Evolutionary conservation across 2,113 vertebrate genomes (phyloP).

Genomic region (Scortum barcoo): DNA sequence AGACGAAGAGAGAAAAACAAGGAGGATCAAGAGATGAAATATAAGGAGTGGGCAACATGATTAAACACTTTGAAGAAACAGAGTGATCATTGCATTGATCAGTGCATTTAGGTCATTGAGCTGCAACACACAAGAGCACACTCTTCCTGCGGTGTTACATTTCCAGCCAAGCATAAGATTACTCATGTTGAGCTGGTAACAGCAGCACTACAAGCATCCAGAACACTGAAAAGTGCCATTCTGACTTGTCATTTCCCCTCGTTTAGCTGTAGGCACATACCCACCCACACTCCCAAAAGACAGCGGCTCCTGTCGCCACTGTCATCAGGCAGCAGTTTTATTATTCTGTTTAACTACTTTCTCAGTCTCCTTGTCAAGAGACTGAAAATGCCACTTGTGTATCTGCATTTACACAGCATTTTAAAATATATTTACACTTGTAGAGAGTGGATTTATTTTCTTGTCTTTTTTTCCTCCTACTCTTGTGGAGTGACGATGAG

Average conservation of each 20-base stretch:
- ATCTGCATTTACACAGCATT: slow-evolving; percentile 11
- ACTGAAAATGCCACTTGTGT: slow-evolving; percentile 41
- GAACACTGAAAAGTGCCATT: slow-evolving; percentile 53
- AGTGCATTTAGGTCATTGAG: not conserved
- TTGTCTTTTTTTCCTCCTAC: not conserved
- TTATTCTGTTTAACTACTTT: slow-evolving; percentile 58
- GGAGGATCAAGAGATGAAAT: not conserved
- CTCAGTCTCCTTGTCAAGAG: slow-evolving; percentile 46
- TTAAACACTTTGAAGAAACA: too few relatives aligned
- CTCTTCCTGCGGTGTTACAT: not conserved
- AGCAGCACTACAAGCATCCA: slow-evolving; percentile 9
- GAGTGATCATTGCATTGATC: not conserved
- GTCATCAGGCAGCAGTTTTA: slow-evolving; percentile 51
- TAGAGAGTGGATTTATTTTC: not conserved
- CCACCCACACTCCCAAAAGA: slow-evolving; percentile 64
- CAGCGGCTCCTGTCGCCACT: slow-evolving; percentile 39
- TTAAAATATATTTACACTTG: slow-evolving; percentile 20
- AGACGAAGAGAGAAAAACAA: not conserved
- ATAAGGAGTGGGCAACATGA: not conserved
- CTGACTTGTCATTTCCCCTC: slow-evolving; percentile 59
- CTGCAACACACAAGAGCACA: not conserved
- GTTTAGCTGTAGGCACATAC: slow-evolving; percentile 64
- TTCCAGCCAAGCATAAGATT: slow-evolving; percentile 14
- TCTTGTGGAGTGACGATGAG: not conserved
- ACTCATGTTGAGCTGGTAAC: slow-evolving; percentile 27